These are phyloP conservation scores for Nomada ruficornis DNA, from an alignment of 2,888 invertebrate genomes.

Conservation along the genomic window DNA sequence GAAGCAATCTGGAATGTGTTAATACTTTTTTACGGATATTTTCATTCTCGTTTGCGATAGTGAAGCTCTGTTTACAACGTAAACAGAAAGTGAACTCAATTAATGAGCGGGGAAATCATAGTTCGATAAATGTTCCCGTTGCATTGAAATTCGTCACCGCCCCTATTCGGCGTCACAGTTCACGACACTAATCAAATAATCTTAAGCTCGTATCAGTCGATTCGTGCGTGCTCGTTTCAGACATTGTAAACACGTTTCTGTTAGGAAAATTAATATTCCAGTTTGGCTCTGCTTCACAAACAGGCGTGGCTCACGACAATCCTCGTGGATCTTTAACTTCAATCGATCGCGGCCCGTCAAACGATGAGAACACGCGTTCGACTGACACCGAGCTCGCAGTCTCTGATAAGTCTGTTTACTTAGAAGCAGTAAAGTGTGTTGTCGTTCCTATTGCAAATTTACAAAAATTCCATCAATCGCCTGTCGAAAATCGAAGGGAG, in stretches of 20 bases:
- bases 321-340: neutral
- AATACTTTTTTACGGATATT: neutral
- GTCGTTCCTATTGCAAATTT: too few species aligned
- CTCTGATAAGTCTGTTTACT: neutral
- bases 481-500: too few species aligned
- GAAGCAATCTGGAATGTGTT: too few species aligned
- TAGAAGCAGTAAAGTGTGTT: too few species aligned
- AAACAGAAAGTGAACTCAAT: neutral
- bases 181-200: slow-evolving; percentile 8
- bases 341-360: neutral
- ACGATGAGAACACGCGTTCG: neutral
- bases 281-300: slow-evolving; percentile 9
- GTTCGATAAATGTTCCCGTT: slow-evolving; percentile 17
- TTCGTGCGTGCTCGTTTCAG: slow-evolving; percentile 13
- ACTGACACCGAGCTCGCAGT: neutral
- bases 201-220: slow-evolving; percentile 26
- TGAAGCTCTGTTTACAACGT: neutral
- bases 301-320: neutral
- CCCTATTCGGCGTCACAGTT: slow-evolving; percentile 7
- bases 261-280: slow-evolving; percentile 40
- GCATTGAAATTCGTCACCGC: slow-evolving; percentile 1
- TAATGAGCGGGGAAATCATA: neutral
- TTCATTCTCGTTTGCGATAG: neutral
- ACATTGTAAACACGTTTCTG: slow-evolving; percentile 28
- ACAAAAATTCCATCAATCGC: too few species aligned